Evolutionary conservation across 1,140 invertebrate genomes (phyloP), one percentile per base, ranked within the genome.

Genomic region (Xylocopa sonorina): DNA sequence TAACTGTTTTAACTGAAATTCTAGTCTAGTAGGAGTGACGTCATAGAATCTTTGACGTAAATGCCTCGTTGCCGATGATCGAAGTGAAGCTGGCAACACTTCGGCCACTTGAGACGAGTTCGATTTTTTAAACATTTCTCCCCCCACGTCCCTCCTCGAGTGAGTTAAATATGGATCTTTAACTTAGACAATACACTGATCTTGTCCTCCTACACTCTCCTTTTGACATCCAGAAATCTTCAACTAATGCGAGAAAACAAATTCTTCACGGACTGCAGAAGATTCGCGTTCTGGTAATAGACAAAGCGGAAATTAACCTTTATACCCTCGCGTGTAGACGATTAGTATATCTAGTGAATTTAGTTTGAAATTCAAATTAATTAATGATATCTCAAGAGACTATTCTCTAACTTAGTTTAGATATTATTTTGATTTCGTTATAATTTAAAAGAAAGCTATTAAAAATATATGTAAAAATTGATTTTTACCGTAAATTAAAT

Each of bases 41-140:
- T 88, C 84, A 88, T 62, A 32, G 41, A 83, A 32, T 67, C 78
- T 76, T 88, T 88, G 84, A 88, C 86, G 87, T 82, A 86, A 88
- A 83, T 81, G 64, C 64, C 80, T 73, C 55, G 68, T 71, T 58
- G 78, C 51, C 34, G 32, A 53, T 50, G 66, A 68, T 69, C 24
- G 64, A 58, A 79, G 76, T 78, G 80, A 74, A 63, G 63, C 32
- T 69, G 67, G 66, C 48, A 64, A 63, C 68, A 80, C 74, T 78
- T 38, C 9, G 43, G 48, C n/a, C 57, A 62, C 81, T 85, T 50
- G 73, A 78, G 58, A 78, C 69, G 43, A 74, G 64, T 82, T 85
- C 78, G 83, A 85, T 86, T 82, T 86, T 82, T 51, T 71, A 64
- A 58, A 68, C 53, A 67, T 79, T 71, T 46, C 43, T 21, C 38